A percentile compares a stretch with the other conserved stretches of the same genome.
These are phyloP conservation scores for Cariama cristata DNA, from an alignment of 2,113 vertebrate genomes.

Conservation along the genomic window DNA sequence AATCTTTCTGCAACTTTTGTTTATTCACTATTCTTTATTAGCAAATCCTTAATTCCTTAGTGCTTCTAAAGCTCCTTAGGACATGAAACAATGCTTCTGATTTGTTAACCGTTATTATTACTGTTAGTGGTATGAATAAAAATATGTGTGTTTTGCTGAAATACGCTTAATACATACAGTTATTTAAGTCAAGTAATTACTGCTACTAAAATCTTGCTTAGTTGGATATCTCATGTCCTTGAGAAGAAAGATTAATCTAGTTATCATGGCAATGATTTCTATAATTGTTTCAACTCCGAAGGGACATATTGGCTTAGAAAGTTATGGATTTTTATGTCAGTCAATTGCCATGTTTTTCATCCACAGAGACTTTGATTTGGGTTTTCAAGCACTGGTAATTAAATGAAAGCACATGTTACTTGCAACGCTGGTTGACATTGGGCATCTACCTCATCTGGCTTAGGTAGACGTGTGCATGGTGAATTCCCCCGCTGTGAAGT, in stretches of 20 bases:
- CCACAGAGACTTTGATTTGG: background rate
- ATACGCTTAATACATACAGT: background rate
- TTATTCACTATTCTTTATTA: background rate
- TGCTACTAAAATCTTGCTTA: background rate
- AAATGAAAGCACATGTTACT: background rate
- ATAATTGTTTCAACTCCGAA: background rate
- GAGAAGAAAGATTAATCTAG: background rate
- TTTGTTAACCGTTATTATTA: background rate
- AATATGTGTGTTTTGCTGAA: background rate
- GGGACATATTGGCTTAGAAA: background rate
- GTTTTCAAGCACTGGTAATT: background rate
- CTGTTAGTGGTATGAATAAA: background rate
- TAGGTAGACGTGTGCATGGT: fast-evolving
- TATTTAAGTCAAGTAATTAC: background rate
- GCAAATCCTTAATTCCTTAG: conserved; percentile 13
- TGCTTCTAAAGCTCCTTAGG: conserved; percentile 12
- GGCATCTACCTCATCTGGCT: background rate
- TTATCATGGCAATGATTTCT: background rate
- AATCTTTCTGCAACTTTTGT: background rate
- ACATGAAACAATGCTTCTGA: background rate
- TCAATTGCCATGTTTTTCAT: background rate
- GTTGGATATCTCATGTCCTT: background rate
- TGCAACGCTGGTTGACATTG: background rate
- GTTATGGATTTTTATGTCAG: background rate
- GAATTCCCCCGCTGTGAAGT: background rate